phyloP scores from a whole-genome alignment of 2,797 vertebrate species.

The Spea hammondii region DNA sequence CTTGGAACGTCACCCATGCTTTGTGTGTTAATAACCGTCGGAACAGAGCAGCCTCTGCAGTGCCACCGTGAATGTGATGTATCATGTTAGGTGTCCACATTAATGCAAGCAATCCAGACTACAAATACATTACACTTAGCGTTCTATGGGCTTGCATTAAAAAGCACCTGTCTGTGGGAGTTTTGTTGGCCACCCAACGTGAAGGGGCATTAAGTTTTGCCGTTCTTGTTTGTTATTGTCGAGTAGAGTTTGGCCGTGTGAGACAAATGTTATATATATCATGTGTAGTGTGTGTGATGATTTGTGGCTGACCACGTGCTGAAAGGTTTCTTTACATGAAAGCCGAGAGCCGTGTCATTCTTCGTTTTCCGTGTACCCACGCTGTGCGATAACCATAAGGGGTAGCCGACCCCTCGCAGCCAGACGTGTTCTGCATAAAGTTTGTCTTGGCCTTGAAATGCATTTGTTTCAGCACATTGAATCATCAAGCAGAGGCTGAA shows the following conservation, averaged over 20 bases:
- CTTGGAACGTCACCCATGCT: slow-evolving; percentile 30
- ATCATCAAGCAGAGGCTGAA: neutral
- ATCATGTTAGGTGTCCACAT: slow-evolving; percentile 34
- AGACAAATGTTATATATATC: too few relatives aligned
- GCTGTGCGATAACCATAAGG: neutral
- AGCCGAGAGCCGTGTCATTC: neutral
- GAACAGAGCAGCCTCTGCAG: slow-evolving; percentile 15
- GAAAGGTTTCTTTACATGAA: neutral
- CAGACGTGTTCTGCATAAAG: neutral
- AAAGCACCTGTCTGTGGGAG: too few relatives aligned
- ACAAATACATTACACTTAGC: too few relatives aligned
- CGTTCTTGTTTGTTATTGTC: too few relatives aligned
- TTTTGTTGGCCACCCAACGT: too few relatives aligned
- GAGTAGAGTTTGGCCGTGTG: too few relatives aligned
- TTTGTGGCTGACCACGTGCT: neutral
- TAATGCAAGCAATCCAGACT: too few relatives aligned
- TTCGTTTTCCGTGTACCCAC: neutral
- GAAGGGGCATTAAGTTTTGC: too few relatives aligned
- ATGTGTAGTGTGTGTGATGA: neutral
- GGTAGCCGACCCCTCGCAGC: neutral
- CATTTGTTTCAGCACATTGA: neutral
- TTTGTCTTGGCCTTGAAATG: neutral
- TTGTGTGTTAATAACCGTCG: slow-evolving; percentile 48
- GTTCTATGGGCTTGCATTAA: too few relatives aligned
- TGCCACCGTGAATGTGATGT: neutral